phyloP scores from a whole-genome alignment of 2,888 invertebrate species.

The Dynastes tityus region DNA sequence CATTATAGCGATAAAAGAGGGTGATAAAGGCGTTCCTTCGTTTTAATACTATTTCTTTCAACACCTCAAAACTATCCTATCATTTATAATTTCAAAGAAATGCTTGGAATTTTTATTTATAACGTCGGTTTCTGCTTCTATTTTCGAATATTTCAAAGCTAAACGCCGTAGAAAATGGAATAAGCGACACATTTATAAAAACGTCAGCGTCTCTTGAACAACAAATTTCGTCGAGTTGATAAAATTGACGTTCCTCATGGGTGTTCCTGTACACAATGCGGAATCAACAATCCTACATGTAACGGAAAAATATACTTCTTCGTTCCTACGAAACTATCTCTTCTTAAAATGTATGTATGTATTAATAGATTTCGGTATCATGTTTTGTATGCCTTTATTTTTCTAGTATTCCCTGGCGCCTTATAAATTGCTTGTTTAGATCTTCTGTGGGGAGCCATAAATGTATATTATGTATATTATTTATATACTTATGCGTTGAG shows the following conservation, averaged over 20 bases:
- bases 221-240: slow-evolving; percentile 3
- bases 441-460: too few species aligned
- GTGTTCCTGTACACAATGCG: slow-evolving; percentile 9
- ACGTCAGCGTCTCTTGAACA: background rate
- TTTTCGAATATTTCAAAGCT: slow-evolving; percentile 5
- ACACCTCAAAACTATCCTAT: too few species aligned
- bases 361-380: slow-evolving; percentile 33
- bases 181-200: slow-evolving; percentile 2
- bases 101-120: background rate
- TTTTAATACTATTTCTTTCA: too few species aligned
- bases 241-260: slow-evolving; percentile 14
- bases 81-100: background rate
- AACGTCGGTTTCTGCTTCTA: background rate
- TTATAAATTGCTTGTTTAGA: slow-evolving; percentile 8
- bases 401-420: slow-evolving; percentile 14
- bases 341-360: background rate
- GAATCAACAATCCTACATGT: background rate
- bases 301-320: slow-evolving; percentile 2
- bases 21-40: too few species aligned
- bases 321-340: slow-evolving; percentile 3
- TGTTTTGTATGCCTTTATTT: background rate
- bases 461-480: too few species aligned
- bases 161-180: background rate
- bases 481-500: too few species aligned
- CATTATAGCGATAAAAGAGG: too few species aligned